Percentiles rank a stretch among this genome's conserved stretches.
phyloP scores from a whole-genome alignment of 2,888 invertebrate species.

The Drosophila meridionalis region DNA sequence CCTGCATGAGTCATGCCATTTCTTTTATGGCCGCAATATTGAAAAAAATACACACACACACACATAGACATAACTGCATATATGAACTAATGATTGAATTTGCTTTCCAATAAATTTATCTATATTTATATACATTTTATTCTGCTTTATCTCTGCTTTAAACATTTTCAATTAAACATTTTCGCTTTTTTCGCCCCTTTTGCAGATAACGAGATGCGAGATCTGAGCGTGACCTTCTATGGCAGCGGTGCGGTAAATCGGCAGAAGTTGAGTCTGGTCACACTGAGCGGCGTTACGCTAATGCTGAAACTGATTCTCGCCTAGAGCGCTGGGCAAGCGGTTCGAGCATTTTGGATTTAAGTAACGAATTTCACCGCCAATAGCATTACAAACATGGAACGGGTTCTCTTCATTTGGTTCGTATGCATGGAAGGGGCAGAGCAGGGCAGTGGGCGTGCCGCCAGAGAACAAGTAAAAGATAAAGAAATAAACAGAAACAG shows the following conservation, averaged over 20 bases:
- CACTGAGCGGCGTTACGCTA: constrained; percentile 66
- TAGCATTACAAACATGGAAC: constrained; percentile 61
- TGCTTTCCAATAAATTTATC: constrained; percentile 13
- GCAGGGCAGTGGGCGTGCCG: not conserved
- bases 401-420: constrained; percentile 31
- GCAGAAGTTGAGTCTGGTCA: constrained; percentile 54
- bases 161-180: constrained; percentile 8
- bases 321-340: constrained; percentile 39
- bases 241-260: constrained; percentile 79
- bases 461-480: not conserved
- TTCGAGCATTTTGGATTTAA: constrained; percentile 47
- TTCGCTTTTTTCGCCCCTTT: not conserved
- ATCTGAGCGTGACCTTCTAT: constrained; percentile 85
- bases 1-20: constrained; percentile 64
- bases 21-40: constrained; percentile 54
- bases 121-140: not conserved
- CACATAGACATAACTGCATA: constrained; percentile 3
- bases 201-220: constrained; percentile 85
- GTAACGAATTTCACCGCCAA: constrained; percentile 78
- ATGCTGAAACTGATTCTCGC: constrained; percentile 64
- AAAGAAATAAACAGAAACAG: not conserved
- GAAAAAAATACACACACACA: constrained; percentile 19
- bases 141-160: not conserved
- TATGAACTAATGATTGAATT: constrained; percentile 32
- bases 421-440: not conserved